Conservation (phyloP, 37 sponge, comb jelly and placozoan genomes). For the Eunapius fragilis region DNA sequence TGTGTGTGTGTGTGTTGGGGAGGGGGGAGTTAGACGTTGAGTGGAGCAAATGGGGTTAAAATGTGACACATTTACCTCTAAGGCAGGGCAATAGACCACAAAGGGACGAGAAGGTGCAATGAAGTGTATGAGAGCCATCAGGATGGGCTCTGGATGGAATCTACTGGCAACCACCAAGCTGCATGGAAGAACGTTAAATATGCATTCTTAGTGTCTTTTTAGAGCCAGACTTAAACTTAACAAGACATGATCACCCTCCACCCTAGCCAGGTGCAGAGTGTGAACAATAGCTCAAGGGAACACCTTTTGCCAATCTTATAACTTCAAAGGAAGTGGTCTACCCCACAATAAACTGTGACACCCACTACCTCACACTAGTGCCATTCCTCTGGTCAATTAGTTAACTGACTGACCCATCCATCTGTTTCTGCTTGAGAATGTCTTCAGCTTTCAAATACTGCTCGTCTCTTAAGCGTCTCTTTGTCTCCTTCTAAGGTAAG, state of each 20-base stretch:
- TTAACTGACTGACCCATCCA: slow-evolving; percentile 70
- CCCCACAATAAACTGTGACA: not conserved
- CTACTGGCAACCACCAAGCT: slow-evolving; percentile 71
- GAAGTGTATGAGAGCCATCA: slow-evolving; percentile 44
- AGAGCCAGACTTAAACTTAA: not conserved
- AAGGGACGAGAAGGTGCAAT: slow-evolving; percentile 82
- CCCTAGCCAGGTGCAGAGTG: not conserved
- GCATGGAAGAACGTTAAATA: not conserved
- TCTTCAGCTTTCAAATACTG: slow-evolving; percentile 31
- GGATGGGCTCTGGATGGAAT: slow-evolving; percentile 75
- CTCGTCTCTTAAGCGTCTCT: slow-evolving; percentile 22
- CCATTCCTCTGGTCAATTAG: no score
- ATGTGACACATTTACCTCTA: slow-evolving; percentile 50
- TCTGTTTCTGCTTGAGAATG: slow-evolving; percentile 23
- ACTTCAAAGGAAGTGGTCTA: not conserved
- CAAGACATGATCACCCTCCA: no score
- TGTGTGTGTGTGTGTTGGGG: not conserved
- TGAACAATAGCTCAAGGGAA: not conserved
- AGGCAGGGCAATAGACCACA: slow-evolving; percentile 65
- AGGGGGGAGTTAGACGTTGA: not conserved
- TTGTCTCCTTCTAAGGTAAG: not conserved
- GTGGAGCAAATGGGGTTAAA: not conserved
- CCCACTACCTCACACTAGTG: no score
- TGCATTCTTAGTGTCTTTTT: not conserved
- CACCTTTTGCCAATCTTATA: not conserved